Evolutionary conservation across 2,797 vertebrate species (phyloP), one percentile per base, ranked within the genome.

Genomic region (Lepilemur ruficaudatus): DNA sequence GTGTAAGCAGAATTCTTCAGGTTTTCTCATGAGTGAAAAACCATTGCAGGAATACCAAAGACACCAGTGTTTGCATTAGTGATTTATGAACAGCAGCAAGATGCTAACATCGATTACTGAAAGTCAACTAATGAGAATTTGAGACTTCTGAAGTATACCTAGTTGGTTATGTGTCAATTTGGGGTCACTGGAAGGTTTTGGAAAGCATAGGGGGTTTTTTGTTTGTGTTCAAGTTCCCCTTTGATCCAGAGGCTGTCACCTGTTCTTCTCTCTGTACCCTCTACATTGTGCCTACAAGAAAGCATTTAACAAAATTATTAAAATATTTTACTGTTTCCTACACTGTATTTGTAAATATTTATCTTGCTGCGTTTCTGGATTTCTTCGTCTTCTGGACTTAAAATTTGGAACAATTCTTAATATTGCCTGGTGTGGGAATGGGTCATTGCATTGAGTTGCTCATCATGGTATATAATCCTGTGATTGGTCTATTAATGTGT

Each of bases 1-100:
- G n/a, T 93, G 94, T 97, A 97, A 98, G 92, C 84, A 73, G 50
- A 96, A 38, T 89, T 84, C 82, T 94, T 79, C 75, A 89, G 93
- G 55, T 69, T 95, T 93, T 87, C 35, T 94, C 41, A 50, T 12
- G 48, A 89, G 9, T 85, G 48, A 76, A 94, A 76, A 94, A 82
- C 81, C 30, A 46, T 80, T 72, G 61, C 73, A 91, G 72, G 76
- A 52, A 57, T 96, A 59, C 35, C 46, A 89, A 25, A 91, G 82
- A 78, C 41, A 91, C 32, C 30, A 48, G 0, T 93, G 35, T 82
- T 73, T 90, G 35, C 12, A 13, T 94, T 94, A 28, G 32, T 92
- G 81, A 80, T 43, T 84, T 89, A 32, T 57, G 75, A 65, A 82
- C 46, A 43, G n/a, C 52, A 78, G 35, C 32, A 43, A 57, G 25